Conservation (phyloP, 2,797 vertebrate genomes). For the Enteromius fasciolatus region DNA sequence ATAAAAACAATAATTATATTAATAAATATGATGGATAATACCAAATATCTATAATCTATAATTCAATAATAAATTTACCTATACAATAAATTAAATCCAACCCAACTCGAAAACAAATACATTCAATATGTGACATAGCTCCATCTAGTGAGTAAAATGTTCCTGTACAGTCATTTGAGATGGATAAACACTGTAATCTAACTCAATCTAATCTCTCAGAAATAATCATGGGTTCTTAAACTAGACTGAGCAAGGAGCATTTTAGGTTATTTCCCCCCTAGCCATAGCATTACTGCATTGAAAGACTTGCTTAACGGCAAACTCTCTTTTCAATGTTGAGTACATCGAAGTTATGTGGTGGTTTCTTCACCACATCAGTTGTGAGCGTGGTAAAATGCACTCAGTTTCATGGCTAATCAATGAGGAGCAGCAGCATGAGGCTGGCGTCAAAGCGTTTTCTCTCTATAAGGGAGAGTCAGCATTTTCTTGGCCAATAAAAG, state of each 20-base stretch:
- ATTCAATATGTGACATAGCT: slow-evolving; percentile 58
- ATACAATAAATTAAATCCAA: not conserved
- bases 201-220: not conserved
- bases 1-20: not conserved
- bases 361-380: slow-evolving; percentile 18
- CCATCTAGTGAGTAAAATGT: slow-evolving; percentile 69
- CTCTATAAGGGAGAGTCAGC: slow-evolving; percentile 53
- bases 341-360: slow-evolving; percentile 13
- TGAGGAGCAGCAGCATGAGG: slow-evolving; percentile 24
- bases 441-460: slow-evolving; percentile 14
- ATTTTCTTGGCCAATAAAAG: slow-evolving; percentile 44
- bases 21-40: not conserved
- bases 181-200: not conserved
- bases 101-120: not conserved
- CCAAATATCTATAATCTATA: not conserved
- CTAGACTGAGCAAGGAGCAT: not conserved
- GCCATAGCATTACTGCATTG: not conserved
- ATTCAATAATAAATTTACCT: not conserved
- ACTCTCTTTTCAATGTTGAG: slow-evolving; percentile 16
- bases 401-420: slow-evolving; percentile 34
- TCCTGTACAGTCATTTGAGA: slow-evolving; percentile 25
- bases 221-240: not conserved
- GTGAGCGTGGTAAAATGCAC: slow-evolving; percentile 7
- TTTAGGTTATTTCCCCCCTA: not conserved
- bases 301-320: slow-evolving; percentile 19